Evolutionary conservation across 2,797 vertebrate genomes (phyloP).

Genomic region (Clarias laeviceps): DNA sequence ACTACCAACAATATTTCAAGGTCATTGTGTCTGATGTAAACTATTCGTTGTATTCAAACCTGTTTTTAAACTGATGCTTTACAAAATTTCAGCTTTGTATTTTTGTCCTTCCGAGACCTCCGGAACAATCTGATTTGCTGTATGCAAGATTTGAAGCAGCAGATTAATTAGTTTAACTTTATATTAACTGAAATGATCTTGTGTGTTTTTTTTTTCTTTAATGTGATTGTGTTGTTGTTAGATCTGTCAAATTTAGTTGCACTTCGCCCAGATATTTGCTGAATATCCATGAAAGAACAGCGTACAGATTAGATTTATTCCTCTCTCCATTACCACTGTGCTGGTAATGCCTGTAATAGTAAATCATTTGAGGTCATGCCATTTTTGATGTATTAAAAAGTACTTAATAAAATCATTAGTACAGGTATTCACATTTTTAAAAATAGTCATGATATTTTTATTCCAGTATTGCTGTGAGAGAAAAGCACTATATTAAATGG

Average conservation of each 20-base stretch:
- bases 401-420: neutral
- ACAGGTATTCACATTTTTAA: neutral
- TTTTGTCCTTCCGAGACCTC: neutral
- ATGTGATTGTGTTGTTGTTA: neutral
- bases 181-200: too few species aligned
- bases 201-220: too few species aligned
- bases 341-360: neutral
- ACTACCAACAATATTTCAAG: neutral
- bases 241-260: neutral
- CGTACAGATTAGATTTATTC: neutral
- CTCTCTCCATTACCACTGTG: neutral
- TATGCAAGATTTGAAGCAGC: neutral
- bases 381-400: conserved; percentile 5
- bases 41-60: neutral
- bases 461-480: neutral
- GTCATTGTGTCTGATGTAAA: neutral
- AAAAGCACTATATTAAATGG: neutral
- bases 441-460: neutral
- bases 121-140: neutral
- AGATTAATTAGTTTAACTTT: neutral
- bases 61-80: neutral
- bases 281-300: neutral
- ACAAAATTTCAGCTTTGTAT: too few species aligned
- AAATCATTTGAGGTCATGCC: neutral
- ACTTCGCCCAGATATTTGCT: neutral